These are phyloP conservation scores for Istiophorus platypterus DNA, from an alignment of 2,113 vertebrate genomes.

Conservation along the genomic window DNA sequence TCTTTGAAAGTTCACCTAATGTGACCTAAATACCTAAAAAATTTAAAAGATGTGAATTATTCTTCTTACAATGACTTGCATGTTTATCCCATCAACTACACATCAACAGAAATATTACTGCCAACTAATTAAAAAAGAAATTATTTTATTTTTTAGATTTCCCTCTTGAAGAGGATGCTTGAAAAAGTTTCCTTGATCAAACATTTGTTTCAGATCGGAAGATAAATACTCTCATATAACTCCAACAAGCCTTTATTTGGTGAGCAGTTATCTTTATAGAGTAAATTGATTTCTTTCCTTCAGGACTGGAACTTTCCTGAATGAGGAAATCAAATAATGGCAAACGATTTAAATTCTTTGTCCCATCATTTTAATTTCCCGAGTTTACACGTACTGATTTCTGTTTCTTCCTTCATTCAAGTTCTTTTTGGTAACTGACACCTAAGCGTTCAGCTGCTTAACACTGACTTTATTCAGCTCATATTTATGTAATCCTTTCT, in stretches of 20 bases:
- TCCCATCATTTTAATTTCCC: neutral
- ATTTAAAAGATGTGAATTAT: too few relatives aligned
- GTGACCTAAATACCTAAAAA: too few relatives aligned
- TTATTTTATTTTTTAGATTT: too few relatives aligned
- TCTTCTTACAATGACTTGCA: too few relatives aligned
- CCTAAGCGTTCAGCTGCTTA: neutral
- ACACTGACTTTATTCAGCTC: too few relatives aligned
- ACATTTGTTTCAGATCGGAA: neutral
- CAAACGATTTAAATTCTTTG: neutral
- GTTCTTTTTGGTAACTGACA: neutral
- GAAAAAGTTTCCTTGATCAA: neutral
- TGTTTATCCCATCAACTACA: too few relatives aligned
- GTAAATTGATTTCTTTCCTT: neutral
- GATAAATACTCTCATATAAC: too few relatives aligned
- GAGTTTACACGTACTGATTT: neutral
- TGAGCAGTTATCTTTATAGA: constrained; percentile 20
- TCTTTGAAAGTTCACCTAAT: too few relatives aligned
- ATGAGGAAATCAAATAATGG: constrained; percentile 17
- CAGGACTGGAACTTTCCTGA: neutral
- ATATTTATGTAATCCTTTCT: too few relatives aligned
- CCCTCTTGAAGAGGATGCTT: neutral
- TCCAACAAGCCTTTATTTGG: neutral
- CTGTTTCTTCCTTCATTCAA: neutral
- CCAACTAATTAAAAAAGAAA: too few relatives aligned
- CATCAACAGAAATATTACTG: neutral